Percentiles rank a stretch among this genome's conserved stretches.
These are phyloP conservation scores for Scrobipalpa atriplicella DNA, from an alignment of 2,888 invertebrate genomes.

Conservation along the genomic window DNA sequence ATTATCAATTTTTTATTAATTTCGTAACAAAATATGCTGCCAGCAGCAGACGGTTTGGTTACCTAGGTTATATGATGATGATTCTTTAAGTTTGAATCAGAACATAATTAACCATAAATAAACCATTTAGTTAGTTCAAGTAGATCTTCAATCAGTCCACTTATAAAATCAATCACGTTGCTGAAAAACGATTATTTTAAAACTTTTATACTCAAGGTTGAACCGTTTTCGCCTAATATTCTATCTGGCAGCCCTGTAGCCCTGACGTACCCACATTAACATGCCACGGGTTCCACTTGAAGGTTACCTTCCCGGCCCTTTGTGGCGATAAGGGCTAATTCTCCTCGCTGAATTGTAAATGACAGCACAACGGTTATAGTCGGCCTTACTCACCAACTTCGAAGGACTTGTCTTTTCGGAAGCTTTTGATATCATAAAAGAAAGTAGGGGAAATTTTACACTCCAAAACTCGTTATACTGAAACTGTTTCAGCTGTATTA, in stretches of 20 bases:
- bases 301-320: slow-evolving; percentile 24
- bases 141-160: too few relatives aligned
- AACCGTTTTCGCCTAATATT: background rate
- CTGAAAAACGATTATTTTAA: background rate
- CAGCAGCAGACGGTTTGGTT: too few relatives aligned
- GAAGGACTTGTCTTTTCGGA: background rate
- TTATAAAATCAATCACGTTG: too few relatives aligned
- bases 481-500: background rate
- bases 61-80: too few relatives aligned
- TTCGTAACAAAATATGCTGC: too few relatives aligned
- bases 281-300: slow-evolving; percentile 22
- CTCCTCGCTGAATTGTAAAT: slow-evolving; percentile 20
- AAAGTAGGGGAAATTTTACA: too few relatives aligned
- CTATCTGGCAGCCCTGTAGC: slow-evolving; percentile 2
- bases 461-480: background rate
- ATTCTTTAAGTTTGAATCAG: too few relatives aligned
- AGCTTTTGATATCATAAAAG: background rate
- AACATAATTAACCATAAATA: too few relatives aligned
- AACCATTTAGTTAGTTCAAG: too few relatives aligned
- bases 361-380: slow-evolving; percentile 22
- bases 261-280: slow-evolving; percentile 24
- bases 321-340: slow-evolving; percentile 26
- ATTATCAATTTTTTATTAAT: too few relatives aligned
- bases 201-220: background rate
- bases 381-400: background rate